Base-by-base conservation (phyloP, 2,888 invertebrate genomes). In the Philopedon plagiatum region DNA sequence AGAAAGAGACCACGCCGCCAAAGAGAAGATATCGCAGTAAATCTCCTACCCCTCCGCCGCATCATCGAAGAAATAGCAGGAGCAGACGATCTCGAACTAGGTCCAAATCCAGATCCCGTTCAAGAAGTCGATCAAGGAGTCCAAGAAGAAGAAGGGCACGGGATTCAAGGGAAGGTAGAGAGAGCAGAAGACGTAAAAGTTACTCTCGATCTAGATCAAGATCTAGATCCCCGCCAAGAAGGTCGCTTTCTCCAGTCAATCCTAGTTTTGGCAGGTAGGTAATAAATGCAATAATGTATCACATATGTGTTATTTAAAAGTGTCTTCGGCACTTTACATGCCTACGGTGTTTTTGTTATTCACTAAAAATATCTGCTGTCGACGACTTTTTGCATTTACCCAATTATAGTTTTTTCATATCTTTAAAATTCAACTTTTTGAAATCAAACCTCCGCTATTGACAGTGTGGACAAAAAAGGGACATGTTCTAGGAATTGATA, bases 21-120 rank as follows among this genome's bases (percentile, higher is more conserved):
- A 91, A 91, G 80, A 89, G 94, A 82, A 89, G 93, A 83, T 95
- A 95, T 83, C 90, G 91, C 87, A 91, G 89, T 78, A 88, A 88
- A 80, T 88, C 89, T 2, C 89, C 87, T 1, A 81, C 85, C 32
- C 86, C 86, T 5, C 79, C 79, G 9, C 79, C 80, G 7, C 76
- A 82, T 1, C 76, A 78, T 8, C 51, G 74, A 8, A 77, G 26
- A 61, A 54, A 73, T 67, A 51, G 69, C 9, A 49, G 73, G 34
- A 73, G 74, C 19, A 66, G 71, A 78, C 86, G 88, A 70, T 88
- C 91, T 18, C 86, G 87, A 74, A 86, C 86, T 3, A 82, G 84
- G 75, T 86, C 85, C 2, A 66, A 46, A 21, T 51, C 51, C 15
- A 49, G 51, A 23, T 64, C 64, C 80, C 77, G 81, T 84, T 90